Conservation (phyloP, 2,113 vertebrate species). For the Otocyon megalotis region DNA sequence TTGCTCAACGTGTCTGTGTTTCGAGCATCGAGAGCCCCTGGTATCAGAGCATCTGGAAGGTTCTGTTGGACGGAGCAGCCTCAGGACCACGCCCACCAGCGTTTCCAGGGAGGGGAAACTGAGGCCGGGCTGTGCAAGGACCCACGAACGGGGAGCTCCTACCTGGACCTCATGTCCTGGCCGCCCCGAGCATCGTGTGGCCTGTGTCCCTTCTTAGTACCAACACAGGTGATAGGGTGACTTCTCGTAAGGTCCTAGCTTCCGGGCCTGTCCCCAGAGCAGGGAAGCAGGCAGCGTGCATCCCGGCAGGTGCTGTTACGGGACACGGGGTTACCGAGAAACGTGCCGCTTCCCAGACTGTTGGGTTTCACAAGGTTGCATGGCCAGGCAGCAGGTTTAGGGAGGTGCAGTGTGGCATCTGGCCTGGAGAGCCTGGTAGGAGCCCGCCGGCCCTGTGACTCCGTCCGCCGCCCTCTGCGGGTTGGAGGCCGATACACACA, state of each 20-base stretch:
- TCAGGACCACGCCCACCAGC: background rate
- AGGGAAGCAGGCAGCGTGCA: background rate
- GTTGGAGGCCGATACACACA: background rate
- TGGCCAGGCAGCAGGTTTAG: background rate
- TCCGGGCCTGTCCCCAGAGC: background rate
- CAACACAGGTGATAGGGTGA: background rate
- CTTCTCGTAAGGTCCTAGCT: background rate
- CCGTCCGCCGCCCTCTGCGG: background rate
- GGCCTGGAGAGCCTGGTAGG: background rate
- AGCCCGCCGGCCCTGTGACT: fast-evolving
- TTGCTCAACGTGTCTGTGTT: background rate
- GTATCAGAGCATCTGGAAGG: fast-evolving
- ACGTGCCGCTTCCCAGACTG: fast-evolving
- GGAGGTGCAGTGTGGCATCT: background rate
- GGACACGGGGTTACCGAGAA: background rate
- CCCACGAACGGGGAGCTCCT: background rate
- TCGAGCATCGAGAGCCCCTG: background rate
- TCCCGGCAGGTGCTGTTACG: fast-evolving
- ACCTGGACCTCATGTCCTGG: background rate
- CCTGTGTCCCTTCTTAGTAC: background rate
- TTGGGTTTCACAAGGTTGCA: background rate
- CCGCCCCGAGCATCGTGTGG: background rate
- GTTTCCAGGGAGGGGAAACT: background rate
- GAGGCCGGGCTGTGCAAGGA: background rate
- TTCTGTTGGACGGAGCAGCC: background rate